Evolutionary conservation across 2,113 vertebrate species (phyloP).

Genomic region (Synodontis membranacea): DNA sequence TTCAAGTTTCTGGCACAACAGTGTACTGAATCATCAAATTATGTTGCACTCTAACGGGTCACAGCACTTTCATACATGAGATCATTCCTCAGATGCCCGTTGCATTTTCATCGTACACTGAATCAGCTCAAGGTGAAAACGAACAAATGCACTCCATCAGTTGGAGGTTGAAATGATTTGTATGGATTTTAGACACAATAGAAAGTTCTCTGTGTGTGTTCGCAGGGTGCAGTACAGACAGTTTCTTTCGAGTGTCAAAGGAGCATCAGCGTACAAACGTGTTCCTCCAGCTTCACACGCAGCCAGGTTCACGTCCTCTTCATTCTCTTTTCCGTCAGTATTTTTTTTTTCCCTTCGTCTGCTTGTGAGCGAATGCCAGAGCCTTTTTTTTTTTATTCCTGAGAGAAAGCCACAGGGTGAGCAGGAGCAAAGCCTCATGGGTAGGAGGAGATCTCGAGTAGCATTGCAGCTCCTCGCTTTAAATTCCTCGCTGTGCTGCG

Average conservation of each 20-base stretch:
- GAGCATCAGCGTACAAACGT: neutral
- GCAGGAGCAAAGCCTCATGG: slow-evolving; percentile 28
- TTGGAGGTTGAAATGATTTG: neutral
- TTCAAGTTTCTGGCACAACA: neutral
- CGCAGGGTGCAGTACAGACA: neutral
- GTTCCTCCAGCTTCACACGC: neutral
- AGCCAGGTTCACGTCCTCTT: neutral
- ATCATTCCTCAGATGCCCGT: neutral
- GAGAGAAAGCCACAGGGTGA: slow-evolving; percentile 2
- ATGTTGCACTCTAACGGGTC: neutral
- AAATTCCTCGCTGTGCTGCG: neutral
- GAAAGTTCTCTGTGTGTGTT: neutral
- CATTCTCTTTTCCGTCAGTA: neutral
- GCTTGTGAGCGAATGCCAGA: neutral
- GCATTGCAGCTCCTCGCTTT: slow-evolving; percentile 14
- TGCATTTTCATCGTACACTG: neutral
- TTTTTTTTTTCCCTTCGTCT: neutral
- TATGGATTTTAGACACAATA: neutral
- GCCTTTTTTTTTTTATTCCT: slow-evolving; percentile 26
- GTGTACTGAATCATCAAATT: neutral
- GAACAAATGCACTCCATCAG: neutral
- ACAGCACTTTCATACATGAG: neutral
- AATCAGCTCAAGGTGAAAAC: neutral
- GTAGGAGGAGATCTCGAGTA: neutral
- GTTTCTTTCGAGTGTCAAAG: neutral